A percentile compares a stretch with the other conserved stretches of the same genome.
phyloP scores from a whole-genome alignment of 2,113 vertebrate genomes.

The Mobula hypostoma region DNA sequence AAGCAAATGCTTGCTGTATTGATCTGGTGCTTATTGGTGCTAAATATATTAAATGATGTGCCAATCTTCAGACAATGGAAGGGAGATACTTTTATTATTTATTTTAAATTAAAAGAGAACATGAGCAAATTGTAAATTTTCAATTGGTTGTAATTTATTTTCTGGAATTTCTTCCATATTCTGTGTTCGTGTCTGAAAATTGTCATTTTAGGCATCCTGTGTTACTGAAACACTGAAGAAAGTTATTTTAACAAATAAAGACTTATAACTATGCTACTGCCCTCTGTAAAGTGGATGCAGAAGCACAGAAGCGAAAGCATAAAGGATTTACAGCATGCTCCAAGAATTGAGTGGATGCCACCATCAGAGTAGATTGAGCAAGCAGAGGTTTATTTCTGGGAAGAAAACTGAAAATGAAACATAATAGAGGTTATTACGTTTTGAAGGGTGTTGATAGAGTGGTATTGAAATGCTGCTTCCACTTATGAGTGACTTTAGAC shows the following conservation, averaged over 20 bases:
- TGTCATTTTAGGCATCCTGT: background rate
- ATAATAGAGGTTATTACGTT: background rate
- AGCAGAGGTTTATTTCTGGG: background rate
- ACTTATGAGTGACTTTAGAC: background rate
- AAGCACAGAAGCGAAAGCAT: background rate
- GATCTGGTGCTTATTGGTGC: background rate
- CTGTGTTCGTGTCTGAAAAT: background rate
- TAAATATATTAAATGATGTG: background rate
- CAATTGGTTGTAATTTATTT: background rate
- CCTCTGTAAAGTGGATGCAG: background rate
- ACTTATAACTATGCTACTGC: background rate
- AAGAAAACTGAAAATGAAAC: background rate
- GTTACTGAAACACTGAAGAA: background rate
- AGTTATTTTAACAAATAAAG: background rate
- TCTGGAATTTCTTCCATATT: background rate
- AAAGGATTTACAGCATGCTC: too few relatives aligned
- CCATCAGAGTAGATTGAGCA: background rate
- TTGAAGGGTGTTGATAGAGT: background rate
- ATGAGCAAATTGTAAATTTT: background rate
- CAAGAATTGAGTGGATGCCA: background rate
- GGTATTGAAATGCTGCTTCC: background rate
- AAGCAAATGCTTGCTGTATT: background rate
- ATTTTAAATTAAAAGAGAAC: conserved; percentile 14
- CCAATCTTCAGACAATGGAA: background rate
- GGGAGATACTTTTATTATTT: too few relatives aligned